Conservation (phyloP, 2,113 vertebrate species). For the Craseonycteris thonglongyai region DNA sequence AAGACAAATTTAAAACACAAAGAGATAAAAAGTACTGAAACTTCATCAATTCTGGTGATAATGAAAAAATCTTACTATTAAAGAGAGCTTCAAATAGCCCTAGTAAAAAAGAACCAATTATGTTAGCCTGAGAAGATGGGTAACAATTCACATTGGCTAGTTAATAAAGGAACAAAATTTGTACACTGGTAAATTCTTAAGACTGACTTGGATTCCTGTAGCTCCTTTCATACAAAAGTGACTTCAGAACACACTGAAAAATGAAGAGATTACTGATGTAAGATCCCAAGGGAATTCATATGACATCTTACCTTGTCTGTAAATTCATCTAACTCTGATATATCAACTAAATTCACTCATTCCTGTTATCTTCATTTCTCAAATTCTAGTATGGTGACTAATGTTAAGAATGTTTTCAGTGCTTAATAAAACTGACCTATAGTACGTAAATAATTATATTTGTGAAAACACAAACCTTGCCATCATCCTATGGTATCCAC, state of each 20-base stretch:
- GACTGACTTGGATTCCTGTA: slow-evolving; percentile 2
- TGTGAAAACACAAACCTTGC: neutral
- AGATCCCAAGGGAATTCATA: slow-evolving; percentile 20
- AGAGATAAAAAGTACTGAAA: slow-evolving; percentile 24
- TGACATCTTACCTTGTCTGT: neutral
- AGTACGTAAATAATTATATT: neutral
- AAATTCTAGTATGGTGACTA: slow-evolving; percentile 23
- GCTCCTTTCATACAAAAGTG: slow-evolving; percentile 41
- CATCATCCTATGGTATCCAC: neutral
- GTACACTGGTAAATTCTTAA: neutral
- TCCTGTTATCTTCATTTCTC: slow-evolving; percentile 22
- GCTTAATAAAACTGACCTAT: neutral
- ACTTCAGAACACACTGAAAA: slow-evolving; percentile 39
- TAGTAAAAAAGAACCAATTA: slow-evolving; percentile 28
- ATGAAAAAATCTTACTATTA: slow-evolving; percentile 13
- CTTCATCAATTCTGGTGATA: neutral
- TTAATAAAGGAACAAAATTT: neutral
- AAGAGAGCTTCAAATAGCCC: neutral
- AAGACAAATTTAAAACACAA: slow-evolving; percentile 33
- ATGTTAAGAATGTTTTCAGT: neutral
- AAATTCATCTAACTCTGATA: slow-evolving; percentile 10
- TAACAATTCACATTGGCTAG: neutral
- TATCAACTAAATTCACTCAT: slow-evolving; percentile 24
- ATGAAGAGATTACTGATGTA: slow-evolving; percentile 33
- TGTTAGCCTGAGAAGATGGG: neutral